These are phyloP conservation scores for Phaonia tiefii DNA, from an alignment of 2,888 invertebrate species.

Conservation along the genomic window DNA sequence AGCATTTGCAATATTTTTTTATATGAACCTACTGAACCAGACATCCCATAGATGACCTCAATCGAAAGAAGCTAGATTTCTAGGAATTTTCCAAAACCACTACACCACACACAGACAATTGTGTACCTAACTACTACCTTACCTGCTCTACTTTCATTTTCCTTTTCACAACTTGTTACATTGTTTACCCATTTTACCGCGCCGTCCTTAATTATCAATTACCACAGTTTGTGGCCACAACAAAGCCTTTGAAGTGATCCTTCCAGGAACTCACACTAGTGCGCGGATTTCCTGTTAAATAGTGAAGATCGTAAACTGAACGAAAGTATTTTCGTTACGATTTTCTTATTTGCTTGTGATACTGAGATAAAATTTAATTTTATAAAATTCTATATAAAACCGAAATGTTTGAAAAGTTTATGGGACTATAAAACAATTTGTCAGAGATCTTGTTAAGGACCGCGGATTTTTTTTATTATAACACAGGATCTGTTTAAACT, in stretches of 20 bases:
- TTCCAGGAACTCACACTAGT: conserved; percentile 59
- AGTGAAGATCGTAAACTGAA: background rate
- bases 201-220: conserved; percentile 59
- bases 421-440: conserved; percentile 42
- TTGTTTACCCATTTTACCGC: conserved; percentile 40
- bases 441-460: conserved; percentile 40
- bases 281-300: conserved; percentile 63
- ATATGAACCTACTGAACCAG: no score
- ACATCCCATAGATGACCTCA: no score
- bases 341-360: conserved; percentile 59
- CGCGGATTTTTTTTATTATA: no score
- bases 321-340: background rate
- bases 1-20: no score
- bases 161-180: conserved; percentile 44
- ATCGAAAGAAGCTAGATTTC: no score
- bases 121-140: conserved; percentile 28
- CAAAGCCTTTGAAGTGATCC: conserved; percentile 55
- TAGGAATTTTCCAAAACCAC: no score
- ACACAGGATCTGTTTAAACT: conserved; percentile 21
- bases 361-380: background rate
- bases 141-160: background rate
- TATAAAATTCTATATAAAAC: background rate
- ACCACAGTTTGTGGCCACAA: conserved; percentile 52
- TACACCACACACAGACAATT: no score
- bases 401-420: conserved; percentile 32